These are phyloP conservation scores for Luffia ferchaultella DNA, from an alignment of 2,888 invertebrate genomes.

Conservation along the genomic window DNA sequence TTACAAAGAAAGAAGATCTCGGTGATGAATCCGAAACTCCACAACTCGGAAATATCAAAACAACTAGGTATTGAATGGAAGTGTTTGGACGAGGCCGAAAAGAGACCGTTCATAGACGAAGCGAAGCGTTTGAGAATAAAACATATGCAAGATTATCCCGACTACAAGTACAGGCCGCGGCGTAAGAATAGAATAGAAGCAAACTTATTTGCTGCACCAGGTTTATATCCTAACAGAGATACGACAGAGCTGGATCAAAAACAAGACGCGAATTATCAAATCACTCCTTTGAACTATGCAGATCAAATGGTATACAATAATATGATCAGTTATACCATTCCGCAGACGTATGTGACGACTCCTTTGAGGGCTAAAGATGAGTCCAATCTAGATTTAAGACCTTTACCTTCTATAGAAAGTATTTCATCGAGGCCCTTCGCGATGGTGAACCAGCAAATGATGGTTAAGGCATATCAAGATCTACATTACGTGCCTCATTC, in stretches of 20 bases:
- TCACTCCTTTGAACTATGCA: slow-evolving; percentile 33
- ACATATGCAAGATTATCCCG: slow-evolving; percentile 77
- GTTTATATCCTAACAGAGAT: slow-evolving; percentile 21
- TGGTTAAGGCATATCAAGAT: slow-evolving; percentile 59
- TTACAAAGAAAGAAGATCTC: slow-evolving; percentile 87
- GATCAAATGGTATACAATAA: slow-evolving; percentile 54
- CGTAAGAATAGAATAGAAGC: slow-evolving; percentile 66
- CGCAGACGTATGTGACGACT: slow-evolving; percentile 37
- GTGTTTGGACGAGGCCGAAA: slow-evolving; percentile 77
- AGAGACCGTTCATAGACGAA: slow-evolving; percentile 89
- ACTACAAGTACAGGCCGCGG: slow-evolving; percentile 74
- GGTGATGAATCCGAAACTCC: slow-evolving; percentile 80
- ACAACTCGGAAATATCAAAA: slow-evolving; percentile 84
- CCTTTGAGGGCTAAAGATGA: slow-evolving; percentile 47
- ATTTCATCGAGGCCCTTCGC: slow-evolving; percentile 53
- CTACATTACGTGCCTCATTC: slow-evolving; percentile 45
- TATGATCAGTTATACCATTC: slow-evolving; percentile 44
- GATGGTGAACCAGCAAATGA: slow-evolving; percentile 57
- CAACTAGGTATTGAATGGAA: slow-evolving; percentile 88
- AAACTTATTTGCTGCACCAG: slow-evolving; percentile 30
- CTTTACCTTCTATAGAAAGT: slow-evolving; percentile 56
- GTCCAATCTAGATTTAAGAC: slow-evolving; percentile 41
- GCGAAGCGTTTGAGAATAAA: slow-evolving; percentile 79
- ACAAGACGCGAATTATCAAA: slow-evolving; percentile 30
- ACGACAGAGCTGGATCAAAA: slow-evolving; percentile 44